phyloP scores from a whole-genome alignment of 2,797 vertebrate genomes.

The Pangasius djambal region DNA sequence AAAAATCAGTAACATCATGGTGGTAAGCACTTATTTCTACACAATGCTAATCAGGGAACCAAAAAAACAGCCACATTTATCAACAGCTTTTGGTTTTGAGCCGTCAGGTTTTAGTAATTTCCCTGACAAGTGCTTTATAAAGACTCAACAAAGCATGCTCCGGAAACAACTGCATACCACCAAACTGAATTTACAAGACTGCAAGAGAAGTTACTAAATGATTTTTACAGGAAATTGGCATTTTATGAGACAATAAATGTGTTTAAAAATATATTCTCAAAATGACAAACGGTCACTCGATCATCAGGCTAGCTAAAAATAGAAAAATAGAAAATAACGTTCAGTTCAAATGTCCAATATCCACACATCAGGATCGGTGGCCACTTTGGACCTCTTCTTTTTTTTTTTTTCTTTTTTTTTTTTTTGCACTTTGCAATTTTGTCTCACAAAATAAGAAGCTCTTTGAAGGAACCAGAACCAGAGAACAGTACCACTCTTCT shows the following conservation, averaged over 20 bases:
- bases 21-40: constrained; percentile 6
- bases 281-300: not conserved
- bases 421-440: not conserved
- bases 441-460: constrained; percentile 19
- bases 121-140: not conserved
- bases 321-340: not conserved
- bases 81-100: not conserved
- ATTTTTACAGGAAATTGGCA: not conserved
- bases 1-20: not conserved
- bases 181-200: not conserved
- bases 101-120: not conserved
- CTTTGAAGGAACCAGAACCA: constrained; percentile 15
- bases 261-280: not conserved
- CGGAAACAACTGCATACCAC: not conserved
- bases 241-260: constrained; percentile 25
- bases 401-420: not conserved
- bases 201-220: not conserved
- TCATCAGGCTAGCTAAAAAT: not conserved
- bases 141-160: no score
- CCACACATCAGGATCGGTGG: no score
- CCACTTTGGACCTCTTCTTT: not conserved
- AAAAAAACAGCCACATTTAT: not conserved
- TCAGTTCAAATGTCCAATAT: not conserved
- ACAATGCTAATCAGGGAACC: not conserved
- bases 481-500: not conserved